Evolutionary conservation across 2,113 vertebrate genomes (phyloP).

Genomic region (Cinclus mexicanus): DNA sequence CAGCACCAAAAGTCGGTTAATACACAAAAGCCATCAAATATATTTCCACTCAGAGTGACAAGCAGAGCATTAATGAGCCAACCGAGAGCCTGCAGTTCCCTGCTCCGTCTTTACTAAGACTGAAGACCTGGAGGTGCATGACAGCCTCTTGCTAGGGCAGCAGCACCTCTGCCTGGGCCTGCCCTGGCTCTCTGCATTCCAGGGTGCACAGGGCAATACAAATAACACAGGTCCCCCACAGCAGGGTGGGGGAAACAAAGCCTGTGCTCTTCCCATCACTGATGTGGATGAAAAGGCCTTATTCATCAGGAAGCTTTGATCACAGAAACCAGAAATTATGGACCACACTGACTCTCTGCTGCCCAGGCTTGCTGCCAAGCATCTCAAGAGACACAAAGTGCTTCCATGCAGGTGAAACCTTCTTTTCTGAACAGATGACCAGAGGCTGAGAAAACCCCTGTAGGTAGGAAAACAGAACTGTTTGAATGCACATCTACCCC

Average conservation of each 20-base stretch:
- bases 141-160: not conserved
- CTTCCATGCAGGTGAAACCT: not conserved
- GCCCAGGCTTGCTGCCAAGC: not conserved
- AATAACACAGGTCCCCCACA: not conserved
- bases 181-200: not conserved
- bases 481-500: not conserved
- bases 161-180: not conserved
- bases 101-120: not conserved
- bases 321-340: not conserved
- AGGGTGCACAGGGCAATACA: not conserved
- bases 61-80: not conserved
- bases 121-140: not conserved
- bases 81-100: not conserved
- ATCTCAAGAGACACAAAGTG: not conserved
- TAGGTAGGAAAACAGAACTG: not conserved
- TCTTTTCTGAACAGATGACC: not conserved
- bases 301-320: not conserved
- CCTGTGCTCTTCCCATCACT: not conserved
- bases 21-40: not conserved
- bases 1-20: not conserved
- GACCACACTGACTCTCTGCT: not conserved
- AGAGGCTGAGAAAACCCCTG: fast-evolving
- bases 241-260: not conserved
- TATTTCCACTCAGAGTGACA: not conserved
- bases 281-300: not conserved